A percentile compares a stretch with the other conserved stretches of the same genome.
Conservation (phyloP, 2,888 invertebrate genomes). For the Tillus elongatus region DNA sequence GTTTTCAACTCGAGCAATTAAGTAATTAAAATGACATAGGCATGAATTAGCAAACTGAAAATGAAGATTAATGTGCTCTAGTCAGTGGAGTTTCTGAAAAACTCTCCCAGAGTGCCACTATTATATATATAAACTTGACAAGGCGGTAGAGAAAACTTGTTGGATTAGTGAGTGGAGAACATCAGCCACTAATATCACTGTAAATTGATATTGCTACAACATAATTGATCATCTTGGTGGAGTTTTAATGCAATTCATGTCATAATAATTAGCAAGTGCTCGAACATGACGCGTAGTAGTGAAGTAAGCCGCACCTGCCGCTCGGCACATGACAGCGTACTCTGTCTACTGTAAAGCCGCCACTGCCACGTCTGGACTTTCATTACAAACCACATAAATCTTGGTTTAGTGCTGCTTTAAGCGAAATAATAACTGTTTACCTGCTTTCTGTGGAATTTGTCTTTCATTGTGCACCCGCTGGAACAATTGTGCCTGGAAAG, state of each 20-base stretch:
- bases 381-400: constrained; percentile 27
- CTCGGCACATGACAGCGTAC: constrained; percentile 29
- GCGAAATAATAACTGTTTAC: too few species aligned
- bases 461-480: too few species aligned
- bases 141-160: too few species aligned
- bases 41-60: constrained; percentile 19
- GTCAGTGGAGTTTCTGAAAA: neutral
- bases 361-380: constrained; percentile 18
- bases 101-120: neutral
- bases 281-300: constrained; percentile 29
- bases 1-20: constrained; percentile 22
- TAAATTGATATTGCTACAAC: constrained; percentile 28
- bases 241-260: constrained; percentile 39
- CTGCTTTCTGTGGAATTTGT: too few species aligned
- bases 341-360: constrained; percentile 22
- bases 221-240: constrained; percentile 36
- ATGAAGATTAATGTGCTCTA: constrained; percentile 26
- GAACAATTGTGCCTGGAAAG: too few species aligned
- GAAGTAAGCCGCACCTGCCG: constrained; percentile 30
- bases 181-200: constrained; percentile 17
- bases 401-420: constrained; percentile 23
- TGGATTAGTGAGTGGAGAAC: too few species aligned
- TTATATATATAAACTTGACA: neutral
- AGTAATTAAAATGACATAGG: constrained; percentile 24
- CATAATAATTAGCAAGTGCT: constrained; percentile 37